Conservation (phyloP, 2,797 vertebrate species). For the Peromyscus eremicus region DNA sequence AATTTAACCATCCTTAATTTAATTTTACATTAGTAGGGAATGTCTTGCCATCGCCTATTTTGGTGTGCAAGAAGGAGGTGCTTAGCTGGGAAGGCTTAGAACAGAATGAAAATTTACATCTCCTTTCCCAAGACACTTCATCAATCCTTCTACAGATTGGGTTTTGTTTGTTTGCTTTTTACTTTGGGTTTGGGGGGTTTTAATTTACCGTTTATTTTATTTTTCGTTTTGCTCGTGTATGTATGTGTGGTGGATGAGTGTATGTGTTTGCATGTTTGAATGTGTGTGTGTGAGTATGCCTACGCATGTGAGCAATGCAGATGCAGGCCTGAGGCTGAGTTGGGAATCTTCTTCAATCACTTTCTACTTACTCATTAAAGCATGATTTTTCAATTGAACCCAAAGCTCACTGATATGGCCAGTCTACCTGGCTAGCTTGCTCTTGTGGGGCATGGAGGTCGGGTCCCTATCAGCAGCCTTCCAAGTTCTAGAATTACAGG, state of each 20-base stretch:
- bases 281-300: background rate
- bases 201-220: background rate
- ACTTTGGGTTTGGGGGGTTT: background rate
- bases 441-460: background rate
- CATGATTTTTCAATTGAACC: background rate
- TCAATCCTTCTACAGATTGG: background rate
- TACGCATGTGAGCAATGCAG: background rate
- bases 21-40: slow-evolving; percentile 50
- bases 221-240: background rate
- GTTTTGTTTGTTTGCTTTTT: background rate
- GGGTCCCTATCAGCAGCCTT: background rate
- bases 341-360: background rate
- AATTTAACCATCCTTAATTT: slow-evolving; percentile 39
- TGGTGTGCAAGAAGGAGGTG: background rate
- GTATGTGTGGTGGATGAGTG: background rate
- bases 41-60: slow-evolving; percentile 42
- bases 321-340: background rate
- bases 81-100: slow-evolving; percentile 44
- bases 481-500: background rate
- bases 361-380: background rate
- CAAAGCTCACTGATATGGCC: background rate
- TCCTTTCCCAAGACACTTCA: slow-evolving; percentile 69
- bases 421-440: background rate
- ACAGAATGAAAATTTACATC: slow-evolving; percentile 35
- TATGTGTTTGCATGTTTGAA: background rate